phyloP scores from a whole-genome alignment of 2,797 vertebrate genomes.

The Syngnathus rostellatus region DNA sequence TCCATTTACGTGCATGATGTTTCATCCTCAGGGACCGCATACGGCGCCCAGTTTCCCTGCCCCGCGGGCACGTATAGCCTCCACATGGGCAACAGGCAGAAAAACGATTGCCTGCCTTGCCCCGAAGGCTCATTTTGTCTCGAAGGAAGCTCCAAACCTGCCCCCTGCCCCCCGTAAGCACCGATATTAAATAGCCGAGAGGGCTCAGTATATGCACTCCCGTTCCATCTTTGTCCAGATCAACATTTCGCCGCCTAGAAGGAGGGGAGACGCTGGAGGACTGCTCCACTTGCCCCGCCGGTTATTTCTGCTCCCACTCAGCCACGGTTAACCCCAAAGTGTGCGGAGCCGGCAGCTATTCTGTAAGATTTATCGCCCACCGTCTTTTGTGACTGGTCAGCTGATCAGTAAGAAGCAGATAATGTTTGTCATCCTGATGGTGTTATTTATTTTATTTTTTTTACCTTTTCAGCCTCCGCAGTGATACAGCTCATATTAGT shows the following conservation, averaged over 20 bases:
- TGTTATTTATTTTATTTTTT: conserved; percentile 40
- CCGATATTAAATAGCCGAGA: background rate
- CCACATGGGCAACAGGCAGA: conserved; percentile 67
- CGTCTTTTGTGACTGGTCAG: conserved; percentile 21
- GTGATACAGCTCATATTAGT: conserved; percentile 38
- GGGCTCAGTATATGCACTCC: background rate
- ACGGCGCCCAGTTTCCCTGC: conserved; percentile 79
- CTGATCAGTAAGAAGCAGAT: conserved; percentile 25
- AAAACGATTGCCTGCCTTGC: conserved; percentile 74
- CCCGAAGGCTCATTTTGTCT: conserved; percentile 78
- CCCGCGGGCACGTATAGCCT: conserved; percentile 76
- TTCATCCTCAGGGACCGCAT: conserved; percentile 69
- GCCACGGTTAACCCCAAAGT: conserved; percentile 71
- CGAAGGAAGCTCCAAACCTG: conserved; percentile 76
- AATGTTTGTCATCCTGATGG: conserved; percentile 16
- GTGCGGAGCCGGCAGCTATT: conserved; percentile 81
- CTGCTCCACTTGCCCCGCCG: conserved; percentile 76
- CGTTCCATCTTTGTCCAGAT: conserved; percentile 58
- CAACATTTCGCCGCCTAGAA: conserved; percentile 66
- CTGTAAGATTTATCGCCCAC: conserved; percentile 67
- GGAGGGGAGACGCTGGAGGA: conserved; percentile 66
- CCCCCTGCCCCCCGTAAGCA: conserved; percentile 76
- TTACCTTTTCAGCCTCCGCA: conserved; percentile 34
- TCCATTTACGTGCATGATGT: conserved; percentile 22
- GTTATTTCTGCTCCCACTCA: conserved; percentile 77